These are phyloP conservation scores for Microchrysa polita DNA, from an alignment of 2,888 invertebrate species.

Conservation along the genomic window DNA sequence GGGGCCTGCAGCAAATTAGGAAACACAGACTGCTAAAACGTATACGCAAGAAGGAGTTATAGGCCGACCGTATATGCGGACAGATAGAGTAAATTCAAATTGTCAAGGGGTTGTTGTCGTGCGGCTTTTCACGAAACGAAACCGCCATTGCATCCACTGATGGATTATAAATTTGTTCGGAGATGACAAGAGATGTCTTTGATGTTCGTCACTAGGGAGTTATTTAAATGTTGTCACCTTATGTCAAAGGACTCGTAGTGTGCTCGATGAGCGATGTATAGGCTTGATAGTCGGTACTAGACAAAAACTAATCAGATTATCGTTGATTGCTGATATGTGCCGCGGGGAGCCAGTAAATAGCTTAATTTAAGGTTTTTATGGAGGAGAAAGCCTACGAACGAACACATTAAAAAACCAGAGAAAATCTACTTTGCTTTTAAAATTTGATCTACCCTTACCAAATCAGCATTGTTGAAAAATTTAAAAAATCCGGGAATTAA, in stretches of 20 bases:
- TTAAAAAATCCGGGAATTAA: too few species aligned
- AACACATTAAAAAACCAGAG: too few species aligned
- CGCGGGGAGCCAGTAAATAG: too few species aligned
- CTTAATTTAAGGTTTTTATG: too few species aligned
- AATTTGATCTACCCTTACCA: too few species aligned
- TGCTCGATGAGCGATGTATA: neutral
- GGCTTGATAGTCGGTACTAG: neutral
- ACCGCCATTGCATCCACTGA: constrained; percentile 13
- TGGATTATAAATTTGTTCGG: constrained; percentile 37
- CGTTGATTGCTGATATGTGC: neutral
- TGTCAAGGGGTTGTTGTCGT: constrained; percentile 31
- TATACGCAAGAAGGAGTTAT: constrained; percentile 31
- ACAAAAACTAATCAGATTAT: constrained; percentile 20
- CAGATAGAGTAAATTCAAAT: constrained; percentile 20
- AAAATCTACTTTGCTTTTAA: too few species aligned
- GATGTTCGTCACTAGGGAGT: constrained; percentile 42
- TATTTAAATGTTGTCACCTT: constrained; percentile 38
- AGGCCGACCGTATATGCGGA: neutral
- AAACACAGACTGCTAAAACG: constrained; percentile 10
- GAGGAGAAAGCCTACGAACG: too few species aligned
- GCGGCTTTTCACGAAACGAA: neutral
- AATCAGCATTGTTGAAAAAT: too few species aligned
- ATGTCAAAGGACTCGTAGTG: constrained; percentile 23
- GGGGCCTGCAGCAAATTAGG: constrained; percentile 35
- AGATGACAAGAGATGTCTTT: constrained; percentile 16